Percentiles rank a stretch among this genome's conserved stretches.
phyloP scores from a whole-genome alignment of 2,797 vertebrate species.

The Octomys mimax region DNA sequence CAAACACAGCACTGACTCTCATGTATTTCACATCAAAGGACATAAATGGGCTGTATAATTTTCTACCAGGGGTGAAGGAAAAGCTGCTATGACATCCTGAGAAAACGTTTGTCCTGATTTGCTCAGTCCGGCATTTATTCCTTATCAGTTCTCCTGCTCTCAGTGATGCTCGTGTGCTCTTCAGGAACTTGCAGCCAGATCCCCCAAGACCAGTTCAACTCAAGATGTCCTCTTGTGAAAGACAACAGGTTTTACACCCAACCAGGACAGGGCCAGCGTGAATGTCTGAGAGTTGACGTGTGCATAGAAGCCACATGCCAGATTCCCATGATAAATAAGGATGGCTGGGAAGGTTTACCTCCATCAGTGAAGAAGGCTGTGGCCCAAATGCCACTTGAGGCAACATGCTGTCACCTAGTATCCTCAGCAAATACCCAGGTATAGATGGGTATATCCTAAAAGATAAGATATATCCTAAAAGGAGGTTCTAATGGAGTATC shows the following conservation, averaged over 20 bases:
- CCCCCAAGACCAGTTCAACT: background rate
- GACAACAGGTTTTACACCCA: background rate
- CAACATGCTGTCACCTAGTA: background rate
- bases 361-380: background rate
- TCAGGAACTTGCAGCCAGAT: background rate
- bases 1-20: background rate
- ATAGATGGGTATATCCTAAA: no score
- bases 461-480: background rate
- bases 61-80: background rate
- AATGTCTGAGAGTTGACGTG: background rate
- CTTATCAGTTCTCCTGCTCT: background rate
- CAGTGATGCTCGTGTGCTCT: background rate
- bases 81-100: background rate
- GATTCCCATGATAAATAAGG: background rate
- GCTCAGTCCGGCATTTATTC: background rate
- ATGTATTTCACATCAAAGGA: slow-evolving; percentile 5
- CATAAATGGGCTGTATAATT: background rate
- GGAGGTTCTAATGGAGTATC: background rate
- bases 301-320: background rate
- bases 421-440: no score
- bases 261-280: background rate
- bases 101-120: background rate
- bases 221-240: background rate
- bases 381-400: background rate
- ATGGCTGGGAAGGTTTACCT: background rate